These are phyloP conservation scores for Pachydiplax longipennis DNA, from an alignment of 2,888 invertebrate genomes.

Conservation along the genomic window DNA sequence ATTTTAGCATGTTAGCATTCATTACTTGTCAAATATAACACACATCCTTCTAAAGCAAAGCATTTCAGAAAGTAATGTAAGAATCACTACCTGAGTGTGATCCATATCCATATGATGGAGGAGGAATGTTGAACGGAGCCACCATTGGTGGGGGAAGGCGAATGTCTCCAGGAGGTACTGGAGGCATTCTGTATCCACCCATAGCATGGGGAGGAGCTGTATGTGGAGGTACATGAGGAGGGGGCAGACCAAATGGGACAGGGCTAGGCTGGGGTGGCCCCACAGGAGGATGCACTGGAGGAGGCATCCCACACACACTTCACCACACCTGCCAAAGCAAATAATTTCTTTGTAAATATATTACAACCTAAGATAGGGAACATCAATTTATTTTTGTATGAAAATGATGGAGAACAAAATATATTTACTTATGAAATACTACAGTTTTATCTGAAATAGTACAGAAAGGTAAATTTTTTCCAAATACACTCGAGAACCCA, in stretches of 20 bases:
- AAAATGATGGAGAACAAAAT: no score
- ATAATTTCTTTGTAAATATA: no score
- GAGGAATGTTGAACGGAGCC: slow-evolving; percentile 79
- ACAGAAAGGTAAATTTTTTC: no score
- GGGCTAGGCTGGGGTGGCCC: slow-evolving; percentile 42
- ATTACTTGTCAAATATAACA: no score
- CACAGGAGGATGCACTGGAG: slow-evolving; percentile 41
- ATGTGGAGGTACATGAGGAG: slow-evolving; percentile 46
- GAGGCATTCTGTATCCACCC: slow-evolving; percentile 34
- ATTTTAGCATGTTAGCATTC: no score
- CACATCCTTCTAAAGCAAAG: no score
- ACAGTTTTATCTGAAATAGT: no score
- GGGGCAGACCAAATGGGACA: slow-evolving; percentile 23
- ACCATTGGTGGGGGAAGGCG: slow-evolving; percentile 66
- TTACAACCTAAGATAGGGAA: no score
- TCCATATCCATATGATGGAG: slow-evolving; percentile 74
- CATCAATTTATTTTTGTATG: no score
- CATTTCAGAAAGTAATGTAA: slow-evolving; percentile 48
- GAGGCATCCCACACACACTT: neutral
- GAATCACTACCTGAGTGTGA: slow-evolving; percentile 54
- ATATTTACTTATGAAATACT: no score
- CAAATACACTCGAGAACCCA: no score
- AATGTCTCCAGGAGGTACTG: slow-evolving; percentile 45
- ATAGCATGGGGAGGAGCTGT: slow-evolving; percentile 46
- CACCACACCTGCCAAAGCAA: no score